These are phyloP conservation scores for Sebastes kiyomatsui DNA, from an alignment of 2,797 vertebrate species.

Conservation along the genomic window DNA sequence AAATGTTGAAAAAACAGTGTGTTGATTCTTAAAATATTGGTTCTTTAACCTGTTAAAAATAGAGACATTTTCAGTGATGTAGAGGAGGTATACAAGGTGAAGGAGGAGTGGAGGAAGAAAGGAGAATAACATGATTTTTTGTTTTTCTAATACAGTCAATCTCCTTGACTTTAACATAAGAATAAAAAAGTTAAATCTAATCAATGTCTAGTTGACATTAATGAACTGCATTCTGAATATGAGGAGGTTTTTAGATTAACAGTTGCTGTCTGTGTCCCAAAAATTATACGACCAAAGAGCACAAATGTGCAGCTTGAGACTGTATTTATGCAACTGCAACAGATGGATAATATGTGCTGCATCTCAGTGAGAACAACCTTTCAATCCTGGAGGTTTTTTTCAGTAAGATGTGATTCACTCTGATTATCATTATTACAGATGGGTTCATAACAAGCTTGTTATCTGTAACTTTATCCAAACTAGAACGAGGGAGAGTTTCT, in stretches of 20 bases:
- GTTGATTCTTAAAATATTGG: neutral
- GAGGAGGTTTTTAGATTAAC: neutral
- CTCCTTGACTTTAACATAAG: neutral
- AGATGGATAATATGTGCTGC: neutral
- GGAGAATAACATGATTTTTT: neutral
- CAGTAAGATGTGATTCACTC: neutral
- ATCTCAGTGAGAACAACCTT: slow-evolving; percentile 6
- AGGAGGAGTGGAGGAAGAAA: neutral
- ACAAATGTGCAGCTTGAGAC: neutral
- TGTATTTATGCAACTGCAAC: neutral
- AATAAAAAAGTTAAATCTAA: neutral
- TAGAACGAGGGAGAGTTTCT: neutral
- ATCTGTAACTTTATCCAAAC: neutral
- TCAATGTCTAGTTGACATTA: neutral
- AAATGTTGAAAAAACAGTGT: neutral
- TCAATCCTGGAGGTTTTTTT: neutral
- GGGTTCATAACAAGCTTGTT: neutral
- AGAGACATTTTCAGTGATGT: neutral
- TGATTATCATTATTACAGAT: neutral
- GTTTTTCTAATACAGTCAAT: neutral
- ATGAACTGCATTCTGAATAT: neutral
- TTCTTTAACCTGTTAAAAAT: neutral
- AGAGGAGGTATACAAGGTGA: neutral
- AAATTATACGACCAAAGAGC: neutral
- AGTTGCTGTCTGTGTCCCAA: neutral